phyloP scores from a whole-genome alignment of 2,888 invertebrate genomes.

The Spilarctia lutea region DNA sequence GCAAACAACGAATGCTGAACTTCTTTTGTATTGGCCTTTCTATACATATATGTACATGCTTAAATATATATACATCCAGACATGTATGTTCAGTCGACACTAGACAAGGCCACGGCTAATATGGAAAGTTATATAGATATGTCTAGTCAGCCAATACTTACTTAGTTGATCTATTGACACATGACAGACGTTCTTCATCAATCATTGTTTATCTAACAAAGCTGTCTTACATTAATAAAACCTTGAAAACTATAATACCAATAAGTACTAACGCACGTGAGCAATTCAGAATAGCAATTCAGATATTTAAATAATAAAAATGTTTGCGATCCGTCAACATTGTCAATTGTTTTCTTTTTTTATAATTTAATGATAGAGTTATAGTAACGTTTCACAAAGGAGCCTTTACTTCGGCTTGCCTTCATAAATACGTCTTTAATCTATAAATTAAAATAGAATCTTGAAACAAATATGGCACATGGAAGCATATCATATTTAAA shows the following conservation, averaged over 20 bases:
- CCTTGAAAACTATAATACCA: conserved; percentile 37
- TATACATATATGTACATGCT: too few relatives aligned
- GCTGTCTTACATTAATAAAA: conserved; percentile 31
- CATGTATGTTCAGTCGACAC: not conserved
- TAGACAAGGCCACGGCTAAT: conserved; percentile 1
- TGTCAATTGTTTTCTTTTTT: not conserved
- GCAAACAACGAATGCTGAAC: too few relatives aligned
- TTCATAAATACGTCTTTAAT: too few relatives aligned
- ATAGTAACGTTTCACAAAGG: not conserved
- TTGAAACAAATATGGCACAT: too few relatives aligned
- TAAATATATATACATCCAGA: not conserved
- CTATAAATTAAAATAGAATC: too few relatives aligned
- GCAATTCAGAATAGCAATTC: conserved; percentile 12
- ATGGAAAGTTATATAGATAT: conserved; percentile 14
- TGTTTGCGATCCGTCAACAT: not conserved
- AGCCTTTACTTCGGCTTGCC: not conserved
- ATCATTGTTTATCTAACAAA: conserved; percentile 41
- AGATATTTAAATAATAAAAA: not conserved
- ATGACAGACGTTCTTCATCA: conserved; percentile 41
- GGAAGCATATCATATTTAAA: too few relatives aligned
- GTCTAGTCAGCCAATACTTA: conserved; percentile 10
- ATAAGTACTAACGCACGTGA: conserved; percentile 19
- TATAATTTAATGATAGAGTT: not conserved
- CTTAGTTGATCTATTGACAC: conserved; percentile 19
- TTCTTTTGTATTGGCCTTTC: not conserved